Percentiles rank a stretch among this genome's conserved stretches.
Conservation (phyloP, 2,888 invertebrate genomes). For the Athetis lepigone region DNA sequence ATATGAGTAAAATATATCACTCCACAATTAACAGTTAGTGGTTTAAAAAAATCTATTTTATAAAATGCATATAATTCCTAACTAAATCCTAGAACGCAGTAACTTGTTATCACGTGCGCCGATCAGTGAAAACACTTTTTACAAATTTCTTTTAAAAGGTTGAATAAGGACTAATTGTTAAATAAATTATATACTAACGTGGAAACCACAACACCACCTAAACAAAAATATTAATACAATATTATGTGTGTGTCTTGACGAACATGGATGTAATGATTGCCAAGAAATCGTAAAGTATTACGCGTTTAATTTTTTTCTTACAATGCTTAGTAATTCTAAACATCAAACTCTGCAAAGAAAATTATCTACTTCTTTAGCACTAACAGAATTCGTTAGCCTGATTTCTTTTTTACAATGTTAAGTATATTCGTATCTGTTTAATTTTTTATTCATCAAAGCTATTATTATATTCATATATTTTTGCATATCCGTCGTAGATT, state of each 20-base stretch:
- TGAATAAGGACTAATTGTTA: background rate
- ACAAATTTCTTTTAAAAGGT: background rate
- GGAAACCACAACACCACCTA: no score
- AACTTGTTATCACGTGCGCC: background rate
- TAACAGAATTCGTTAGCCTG: background rate
- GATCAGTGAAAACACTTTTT: background rate
- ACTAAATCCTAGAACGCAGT: background rate
- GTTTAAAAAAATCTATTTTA: slow-evolving; percentile 3
- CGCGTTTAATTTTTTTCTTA: background rate
- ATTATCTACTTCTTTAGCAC: background rate
- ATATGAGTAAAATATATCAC: slow-evolving; percentile 36
- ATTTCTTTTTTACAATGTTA: background rate
- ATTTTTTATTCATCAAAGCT: background rate
- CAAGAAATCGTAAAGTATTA: background rate
- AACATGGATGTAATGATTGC: background rate
- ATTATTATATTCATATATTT: background rate
- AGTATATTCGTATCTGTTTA: background rate
- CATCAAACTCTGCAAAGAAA: background rate
- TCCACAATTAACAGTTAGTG: slow-evolving; percentile 1
- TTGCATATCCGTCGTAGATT: no score
- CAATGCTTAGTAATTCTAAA: background rate
- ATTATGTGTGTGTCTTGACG: background rate
- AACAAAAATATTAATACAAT: no score
- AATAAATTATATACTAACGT: no score
- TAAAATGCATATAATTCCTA: background rate